These are phyloP conservation scores for Syngnathus acus DNA, from an alignment of 2,797 vertebrate species.

Conservation along the genomic window DNA sequence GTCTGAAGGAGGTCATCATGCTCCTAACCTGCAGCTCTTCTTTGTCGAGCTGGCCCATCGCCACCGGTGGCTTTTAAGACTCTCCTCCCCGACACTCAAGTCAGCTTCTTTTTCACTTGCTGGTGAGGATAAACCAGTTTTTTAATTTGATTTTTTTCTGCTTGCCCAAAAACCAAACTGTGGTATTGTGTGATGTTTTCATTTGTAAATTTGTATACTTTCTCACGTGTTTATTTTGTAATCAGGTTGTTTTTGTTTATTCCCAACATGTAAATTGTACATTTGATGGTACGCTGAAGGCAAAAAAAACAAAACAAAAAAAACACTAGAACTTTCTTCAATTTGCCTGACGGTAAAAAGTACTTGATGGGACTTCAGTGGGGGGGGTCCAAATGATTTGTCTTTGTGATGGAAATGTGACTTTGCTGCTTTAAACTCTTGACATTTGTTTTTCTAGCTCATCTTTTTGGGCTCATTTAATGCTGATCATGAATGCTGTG, in stretches of 20 bases:
- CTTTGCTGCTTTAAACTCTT: slow-evolving; percentile 64
- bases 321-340: slow-evolving; percentile 40
- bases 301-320: slow-evolving; percentile 7
- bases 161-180: slow-evolving; percentile 71
- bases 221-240: slow-evolving; percentile 50
- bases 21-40: slow-evolving; percentile 30
- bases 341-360: slow-evolving; percentile 50
- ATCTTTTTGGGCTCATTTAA: slow-evolving; percentile 57
- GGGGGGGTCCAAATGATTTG: slow-evolving; percentile 51
- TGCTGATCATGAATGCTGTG: slow-evolving; percentile 60
- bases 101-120: slow-evolving; percentile 53
- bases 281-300: slow-evolving; percentile 62
- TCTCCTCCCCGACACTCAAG: slow-evolving; percentile 15
- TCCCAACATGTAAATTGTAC: slow-evolving; percentile 62
- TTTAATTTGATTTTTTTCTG: slow-evolving; percentile 35
- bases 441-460: slow-evolving; percentile 49
- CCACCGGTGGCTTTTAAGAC: slow-evolving; percentile 65
- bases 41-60: slow-evolving; percentile 53
- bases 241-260: slow-evolving; percentile 34
- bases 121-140: slow-evolving; percentile 48
- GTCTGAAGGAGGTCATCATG: background rate
- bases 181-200: slow-evolving; percentile 64
- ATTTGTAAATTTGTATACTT: slow-evolving; percentile 67
- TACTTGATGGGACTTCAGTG: slow-evolving; percentile 55
- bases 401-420: slow-evolving; percentile 67